A percentile compares a stretch with the other conserved stretches of the same genome.
Evolutionary conservation across 2,888 invertebrate species (phyloP).

Genomic region (Polymixis lichenea): DNA sequence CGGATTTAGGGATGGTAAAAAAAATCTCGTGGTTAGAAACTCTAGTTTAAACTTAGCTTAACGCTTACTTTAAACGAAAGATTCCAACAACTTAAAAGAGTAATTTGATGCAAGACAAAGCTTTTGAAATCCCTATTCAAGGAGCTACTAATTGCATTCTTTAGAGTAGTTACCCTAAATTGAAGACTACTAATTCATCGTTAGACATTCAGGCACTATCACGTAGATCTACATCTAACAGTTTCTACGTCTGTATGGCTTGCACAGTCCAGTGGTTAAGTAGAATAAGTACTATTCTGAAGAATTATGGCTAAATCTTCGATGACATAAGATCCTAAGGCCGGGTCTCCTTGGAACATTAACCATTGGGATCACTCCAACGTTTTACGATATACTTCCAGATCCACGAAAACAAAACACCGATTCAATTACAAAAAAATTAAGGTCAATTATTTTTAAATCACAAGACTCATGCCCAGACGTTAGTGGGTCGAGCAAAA

Average conservation of each 20-base stretch:
- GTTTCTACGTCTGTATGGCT: not conserved
- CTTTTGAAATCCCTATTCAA: conserved; percentile 25
- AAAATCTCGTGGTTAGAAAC: not conserved
- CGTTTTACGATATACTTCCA: conserved; percentile 36
- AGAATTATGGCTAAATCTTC: not conserved
- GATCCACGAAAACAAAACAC: conserved; percentile 51
- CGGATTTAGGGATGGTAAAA: not conserved
- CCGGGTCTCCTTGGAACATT: conserved; percentile 13
- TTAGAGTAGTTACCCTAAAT: conserved; percentile 39
- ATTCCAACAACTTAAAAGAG: conserved; percentile 27
- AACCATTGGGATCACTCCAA: conserved; percentile 26
- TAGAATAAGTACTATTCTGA: not conserved
- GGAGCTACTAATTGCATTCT: conserved; percentile 41
- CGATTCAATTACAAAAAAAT: conserved; percentile 54
- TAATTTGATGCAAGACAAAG: conserved; percentile 21
- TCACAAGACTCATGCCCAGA: conserved; percentile 33
- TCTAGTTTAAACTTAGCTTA: not conserved
- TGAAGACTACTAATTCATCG: conserved; percentile 41
- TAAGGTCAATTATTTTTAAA: conserved; percentile 61
- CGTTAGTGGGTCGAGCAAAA: conserved; percentile 54
- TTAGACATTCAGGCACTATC: conserved; percentile 56
- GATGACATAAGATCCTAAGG: conserved; percentile 13
- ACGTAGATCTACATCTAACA: not conserved
- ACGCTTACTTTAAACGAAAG: not conserved
- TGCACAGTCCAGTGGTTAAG: not conserved